Evolutionary conservation across 2,888 invertebrate genomes (phyloP), one percentile per base, ranked within the genome.

Genomic region (Drosophila meridiana): DNA sequence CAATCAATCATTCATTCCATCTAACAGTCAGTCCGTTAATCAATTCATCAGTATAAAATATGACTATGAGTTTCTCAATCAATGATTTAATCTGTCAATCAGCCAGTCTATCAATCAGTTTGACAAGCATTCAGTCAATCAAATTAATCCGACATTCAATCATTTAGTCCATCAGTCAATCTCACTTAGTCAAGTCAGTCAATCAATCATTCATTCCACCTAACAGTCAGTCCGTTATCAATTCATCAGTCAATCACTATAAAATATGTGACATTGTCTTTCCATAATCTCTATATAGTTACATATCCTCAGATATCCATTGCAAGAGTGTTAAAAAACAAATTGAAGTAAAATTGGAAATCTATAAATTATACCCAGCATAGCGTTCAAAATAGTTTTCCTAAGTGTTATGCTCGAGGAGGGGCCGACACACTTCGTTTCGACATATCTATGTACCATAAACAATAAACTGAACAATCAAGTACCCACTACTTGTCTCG

Each of bases 371-470:
- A 45, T 52, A 62, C 48, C 62, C 59, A 69, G 74, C 28, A 52
- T 52, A 52, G 52, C 9, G 48, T 67, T 72, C 1, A 56, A 13
- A 36, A 45, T 64, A 78, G 64, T 78, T 78, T 20, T 40, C 40
- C 56, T 9, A 71, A 75, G 58, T 78, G 75, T 78, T 75, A 42
- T 32, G 53, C 40, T 61, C 42, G 45, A 36, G 67, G 47, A 67
- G 68, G 80, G 69, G 65, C 38, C 63, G 70, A 70, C 65, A 78
- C 76, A 30, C 63, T 57, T 64, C 55, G 36, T 67, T 63, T 50
- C 57, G 56, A 68, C 34, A 34, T 73, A 55, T 69, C 57, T 72
- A 63, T 53, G 50, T 83, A 76, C 42, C 48, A 71, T 76, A 73
- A 69, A 34, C 20, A 34, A 34, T 20, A 52, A 67, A 56, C 58